Evolutionary conservation across 2,888 invertebrate genomes (phyloP).

Genomic region (Clistopyga incitator): DNA sequence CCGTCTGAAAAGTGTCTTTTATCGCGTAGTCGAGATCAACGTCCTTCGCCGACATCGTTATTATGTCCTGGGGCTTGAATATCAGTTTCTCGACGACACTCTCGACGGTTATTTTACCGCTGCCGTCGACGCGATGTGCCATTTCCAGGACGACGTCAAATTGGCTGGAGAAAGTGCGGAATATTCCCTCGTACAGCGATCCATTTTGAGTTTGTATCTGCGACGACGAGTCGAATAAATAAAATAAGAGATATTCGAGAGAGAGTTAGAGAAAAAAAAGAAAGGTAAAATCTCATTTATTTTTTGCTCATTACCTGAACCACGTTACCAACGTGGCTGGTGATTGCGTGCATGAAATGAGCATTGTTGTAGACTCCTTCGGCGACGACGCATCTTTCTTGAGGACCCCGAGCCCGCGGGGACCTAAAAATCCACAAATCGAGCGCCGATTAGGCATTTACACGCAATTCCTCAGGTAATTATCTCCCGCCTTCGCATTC

Average conservation of each 20-base stretch:
- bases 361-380: constrained; percentile 96
- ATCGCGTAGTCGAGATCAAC: constrained; percentile 96
- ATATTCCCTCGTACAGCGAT: constrained; percentile 94
- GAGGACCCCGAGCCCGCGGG: constrained; percentile 86
- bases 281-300: too few species aligned
- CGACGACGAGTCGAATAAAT: constrained; percentile 54
- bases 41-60: constrained; percentile 92
- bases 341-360: constrained; percentile 95
- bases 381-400: constrained; percentile 87
- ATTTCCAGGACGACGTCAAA: constrained; percentile 96
- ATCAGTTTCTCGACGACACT: constrained; percentile 92
- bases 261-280: too few species aligned
- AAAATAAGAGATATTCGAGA: too few species aligned
- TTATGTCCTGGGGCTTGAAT: constrained; percentile 93
- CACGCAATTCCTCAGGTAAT: neutral
- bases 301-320: constrained; percentile 86
- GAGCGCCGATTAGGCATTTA: neutral
- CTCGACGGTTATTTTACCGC: constrained; percentile 88
- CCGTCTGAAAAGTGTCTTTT: constrained; percentile 95
- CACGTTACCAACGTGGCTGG: constrained; percentile 93
- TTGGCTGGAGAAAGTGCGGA: constrained; percentile 94
- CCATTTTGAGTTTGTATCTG: constrained; percentile 93
- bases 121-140: constrained; percentile 92
- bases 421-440: constrained; percentile 85
- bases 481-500: neutral